These are phyloP conservation scores for Urocynchramus pylzowi DNA, from an alignment of 2,113 vertebrate genomes.

Conservation along the genomic window DNA sequence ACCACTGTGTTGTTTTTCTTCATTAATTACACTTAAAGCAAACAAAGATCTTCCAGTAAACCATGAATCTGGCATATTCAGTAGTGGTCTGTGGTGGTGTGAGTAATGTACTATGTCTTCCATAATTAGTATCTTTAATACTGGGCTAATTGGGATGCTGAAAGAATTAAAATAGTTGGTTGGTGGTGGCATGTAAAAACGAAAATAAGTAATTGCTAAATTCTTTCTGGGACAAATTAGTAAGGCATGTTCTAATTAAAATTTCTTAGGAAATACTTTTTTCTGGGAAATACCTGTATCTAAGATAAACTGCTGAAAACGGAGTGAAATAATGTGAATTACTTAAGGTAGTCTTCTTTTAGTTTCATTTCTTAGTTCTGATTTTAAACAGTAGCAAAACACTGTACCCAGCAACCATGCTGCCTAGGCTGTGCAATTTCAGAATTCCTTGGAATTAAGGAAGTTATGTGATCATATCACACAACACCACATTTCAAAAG, in stretches of 20 bases:
- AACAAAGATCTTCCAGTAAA: neutral
- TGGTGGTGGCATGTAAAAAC: neutral
- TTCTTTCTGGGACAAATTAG: neutral
- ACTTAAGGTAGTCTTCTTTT: neutral
- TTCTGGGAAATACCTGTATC: neutral
- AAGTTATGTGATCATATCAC: neutral
- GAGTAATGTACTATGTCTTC: neutral
- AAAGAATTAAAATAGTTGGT: constrained; percentile 11
- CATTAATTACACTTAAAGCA: neutral
- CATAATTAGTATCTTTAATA: neutral
- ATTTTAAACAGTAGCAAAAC: neutral
- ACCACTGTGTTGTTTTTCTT: neutral
- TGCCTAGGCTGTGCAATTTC: neutral
- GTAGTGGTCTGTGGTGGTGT: neutral
- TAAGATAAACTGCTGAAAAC: neutral
- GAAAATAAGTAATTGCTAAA: neutral
- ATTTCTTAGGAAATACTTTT: neutral
- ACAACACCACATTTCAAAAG: neutral
- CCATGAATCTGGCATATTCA: neutral
- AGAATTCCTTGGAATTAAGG: neutral
- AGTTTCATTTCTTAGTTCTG: neutral
- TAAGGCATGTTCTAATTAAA: neutral
- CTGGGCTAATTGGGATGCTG: neutral
- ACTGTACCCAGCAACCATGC: neutral
- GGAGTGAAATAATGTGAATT: neutral